phyloP scores from a whole-genome alignment of 1,140 invertebrate species.

The Aphelinus atriplicis region DNA sequence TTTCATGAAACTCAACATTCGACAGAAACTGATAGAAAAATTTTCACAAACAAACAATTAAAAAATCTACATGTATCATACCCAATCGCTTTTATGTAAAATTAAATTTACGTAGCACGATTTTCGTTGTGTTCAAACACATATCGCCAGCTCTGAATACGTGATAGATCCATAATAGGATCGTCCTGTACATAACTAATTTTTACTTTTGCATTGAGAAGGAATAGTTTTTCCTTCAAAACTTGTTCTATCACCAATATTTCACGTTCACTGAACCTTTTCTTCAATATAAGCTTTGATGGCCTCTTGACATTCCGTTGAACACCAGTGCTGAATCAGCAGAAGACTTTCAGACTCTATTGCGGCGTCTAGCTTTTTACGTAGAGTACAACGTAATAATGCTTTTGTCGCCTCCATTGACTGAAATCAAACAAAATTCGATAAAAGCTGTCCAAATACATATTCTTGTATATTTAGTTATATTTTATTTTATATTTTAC shows the following conservation, averaged over 20 bases:
- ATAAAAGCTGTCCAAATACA: not conserved
- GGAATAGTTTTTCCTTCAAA: too few relatives aligned
- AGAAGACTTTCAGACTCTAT: conserved; percentile 71
- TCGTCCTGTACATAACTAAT: conserved; percentile 30
- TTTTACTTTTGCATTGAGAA: too few relatives aligned
- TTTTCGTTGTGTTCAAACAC: conserved; percentile 11
- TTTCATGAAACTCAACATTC: conserved; percentile 10
- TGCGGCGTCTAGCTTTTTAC: conserved; percentile 66
- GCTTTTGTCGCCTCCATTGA: conserved; percentile 72
- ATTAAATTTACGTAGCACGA: conserved; percentile 8
- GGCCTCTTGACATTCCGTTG: conserved; percentile 69
- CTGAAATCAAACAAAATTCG: conserved; percentile 57
- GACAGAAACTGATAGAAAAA: conserved; percentile 11
- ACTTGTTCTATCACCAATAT: conserved; percentile 26
- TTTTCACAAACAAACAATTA: conserved; percentile 20
- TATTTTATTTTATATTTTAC: not conserved
- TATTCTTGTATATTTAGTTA: conserved; percentile 2
- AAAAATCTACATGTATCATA: conserved; percentile 15
- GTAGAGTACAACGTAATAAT: conserved; percentile 67
- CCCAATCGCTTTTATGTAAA: conserved; percentile 19
- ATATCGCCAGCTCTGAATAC: not conserved
- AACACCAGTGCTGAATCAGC: conserved; percentile 74
- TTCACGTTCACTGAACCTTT: conserved; percentile 53
- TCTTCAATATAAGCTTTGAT: conserved; percentile 62
- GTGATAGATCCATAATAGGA: conserved; percentile 3